These are phyloP conservation scores for Xyrichtys novacula DNA, from an alignment of 2,797 vertebrate genomes.

Conservation along the genomic window DNA sequence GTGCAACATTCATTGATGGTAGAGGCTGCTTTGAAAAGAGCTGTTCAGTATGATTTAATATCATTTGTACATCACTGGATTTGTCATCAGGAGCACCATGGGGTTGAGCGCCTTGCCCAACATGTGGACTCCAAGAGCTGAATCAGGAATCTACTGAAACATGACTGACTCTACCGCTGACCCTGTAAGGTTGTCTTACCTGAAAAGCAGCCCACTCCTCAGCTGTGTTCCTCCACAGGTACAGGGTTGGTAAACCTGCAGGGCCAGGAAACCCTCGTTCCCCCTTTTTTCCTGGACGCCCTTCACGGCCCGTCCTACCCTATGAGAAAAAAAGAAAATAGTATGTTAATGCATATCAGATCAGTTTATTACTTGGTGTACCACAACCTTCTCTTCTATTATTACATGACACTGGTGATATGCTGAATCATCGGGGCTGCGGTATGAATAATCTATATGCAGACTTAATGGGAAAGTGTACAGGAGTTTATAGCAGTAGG, in stretches of 20 bases:
- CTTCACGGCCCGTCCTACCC: conserved; percentile 85
- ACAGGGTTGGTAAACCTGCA: conserved; percentile 85
- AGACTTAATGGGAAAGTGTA: neutral
- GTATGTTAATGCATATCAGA: conserved; percentile 5
- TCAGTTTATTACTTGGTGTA: neutral
- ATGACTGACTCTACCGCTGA: neutral
- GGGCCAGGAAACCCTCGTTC: conserved; percentile 83
- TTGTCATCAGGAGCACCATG: too few species aligned
- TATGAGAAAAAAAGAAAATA: conserved; percentile 45
- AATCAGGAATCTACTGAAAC: neutral
- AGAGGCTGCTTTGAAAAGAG: too few species aligned
- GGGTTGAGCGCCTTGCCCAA: too few species aligned
- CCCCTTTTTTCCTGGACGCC: conserved; percentile 80
- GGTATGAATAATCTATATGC: conserved; percentile 1
- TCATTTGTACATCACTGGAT: too few species aligned
- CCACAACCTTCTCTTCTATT: conserved; percentile 2
- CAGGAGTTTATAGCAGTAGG: conserved; percentile 19
- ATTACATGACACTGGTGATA: conserved; percentile 7
- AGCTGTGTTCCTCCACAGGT: conserved; percentile 90
- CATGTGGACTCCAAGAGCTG: too few species aligned
- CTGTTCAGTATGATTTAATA: too few species aligned
- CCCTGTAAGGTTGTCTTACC: conserved; percentile 65
- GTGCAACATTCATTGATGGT: too few species aligned
- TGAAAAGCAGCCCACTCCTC: conserved; percentile 90
- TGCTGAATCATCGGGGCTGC: neutral